Evolutionary conservation across 2,797 vertebrate genomes (phyloP).

Genomic region (Graptemys geographica): DNA sequence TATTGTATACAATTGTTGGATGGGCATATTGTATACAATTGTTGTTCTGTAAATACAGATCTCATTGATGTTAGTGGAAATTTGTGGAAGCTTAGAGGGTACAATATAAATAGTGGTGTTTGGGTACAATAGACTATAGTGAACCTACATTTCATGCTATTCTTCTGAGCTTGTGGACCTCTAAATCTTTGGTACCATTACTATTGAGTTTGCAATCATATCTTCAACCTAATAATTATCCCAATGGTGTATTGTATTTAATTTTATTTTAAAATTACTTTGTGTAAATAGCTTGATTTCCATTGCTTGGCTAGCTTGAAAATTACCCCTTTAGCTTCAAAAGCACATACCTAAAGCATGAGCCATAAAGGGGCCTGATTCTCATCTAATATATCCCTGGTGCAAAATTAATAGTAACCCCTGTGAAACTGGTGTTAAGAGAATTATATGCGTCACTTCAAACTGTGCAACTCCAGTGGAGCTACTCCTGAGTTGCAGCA

Average conservation of each 20-base stretch:
- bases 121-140: not conserved
- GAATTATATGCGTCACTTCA: not conserved
- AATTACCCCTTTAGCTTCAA: not conserved
- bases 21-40: constrained; percentile 15
- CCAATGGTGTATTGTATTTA: constrained; percentile 41
- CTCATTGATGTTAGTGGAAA: not conserved
- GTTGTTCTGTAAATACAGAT: not conserved
- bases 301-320: constrained; percentile 32
- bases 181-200: not conserved
- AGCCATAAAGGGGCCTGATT: constrained; percentile 63
- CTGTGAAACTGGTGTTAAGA: constrained; percentile 43
- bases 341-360: constrained; percentile 55
- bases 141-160: not conserved
- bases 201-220: constrained; percentile 2
- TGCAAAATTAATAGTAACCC: not conserved
- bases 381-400: constrained; percentile 23
- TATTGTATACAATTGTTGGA: not conserved
- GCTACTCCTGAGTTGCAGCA: not conserved
- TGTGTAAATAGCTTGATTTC: constrained; percentile 68
- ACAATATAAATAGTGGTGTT: not conserved
- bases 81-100: constrained; percentile 6
- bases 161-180: constrained; percentile 41
- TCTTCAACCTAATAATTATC: constrained; percentile 63
- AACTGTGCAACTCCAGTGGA: constrained; percentile 15
- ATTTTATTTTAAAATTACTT: constrained; percentile 53